Evolutionary conservation across 2,113 vertebrate species (phyloP), one percentile per base, ranked within the genome.

Genomic region (Pogona vitticeps): DNA sequence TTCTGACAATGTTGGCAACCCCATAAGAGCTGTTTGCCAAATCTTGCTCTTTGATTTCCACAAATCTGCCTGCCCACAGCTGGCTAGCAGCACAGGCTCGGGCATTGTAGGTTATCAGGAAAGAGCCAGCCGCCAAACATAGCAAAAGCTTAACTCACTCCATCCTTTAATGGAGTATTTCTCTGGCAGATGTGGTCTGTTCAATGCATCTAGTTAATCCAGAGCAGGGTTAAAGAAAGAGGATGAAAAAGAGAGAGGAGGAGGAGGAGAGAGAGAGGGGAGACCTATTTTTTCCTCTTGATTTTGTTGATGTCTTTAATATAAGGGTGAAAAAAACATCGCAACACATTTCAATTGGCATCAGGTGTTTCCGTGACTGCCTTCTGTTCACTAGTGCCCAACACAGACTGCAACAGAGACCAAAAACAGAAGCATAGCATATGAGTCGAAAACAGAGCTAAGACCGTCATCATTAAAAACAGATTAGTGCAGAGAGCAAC

Each of bases 61-160:
- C 89, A 76, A 91, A 94, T 93, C 92, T 91, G 91, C 91, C 91
- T 93, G 86, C 88, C 88, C 90, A 92, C 94, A 95, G 94, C 94
- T 94, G 94, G 91, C 88, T 91, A 63, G 90, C 59, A 33, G 42
- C 46, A 20, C 28, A 23, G 26, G 40, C 42, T 21, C 3, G n/a
- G 31, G n/a, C 84, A 89, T 52, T 88, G 89, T 85, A 91, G 86
- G 86, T 93, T 94, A 94, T 93, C 86, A 67, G 88, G 76, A 77
- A 88, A 79, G 31, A 85, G 91, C 21, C 86, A 92, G 90, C 93
- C 91, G 91, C 88, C 92, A 93, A 90, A 83, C 81, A 85, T 9
- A 72, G 40, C 33, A 75, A 59, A 70, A 40, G 58, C 89, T 72
- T 91, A 92, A 84, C 75, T 63, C 28, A 63, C 86, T 38, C 68